Conservation (phyloP, 2,113 vertebrate genomes). For the Plestiodon gilberti region DNA sequence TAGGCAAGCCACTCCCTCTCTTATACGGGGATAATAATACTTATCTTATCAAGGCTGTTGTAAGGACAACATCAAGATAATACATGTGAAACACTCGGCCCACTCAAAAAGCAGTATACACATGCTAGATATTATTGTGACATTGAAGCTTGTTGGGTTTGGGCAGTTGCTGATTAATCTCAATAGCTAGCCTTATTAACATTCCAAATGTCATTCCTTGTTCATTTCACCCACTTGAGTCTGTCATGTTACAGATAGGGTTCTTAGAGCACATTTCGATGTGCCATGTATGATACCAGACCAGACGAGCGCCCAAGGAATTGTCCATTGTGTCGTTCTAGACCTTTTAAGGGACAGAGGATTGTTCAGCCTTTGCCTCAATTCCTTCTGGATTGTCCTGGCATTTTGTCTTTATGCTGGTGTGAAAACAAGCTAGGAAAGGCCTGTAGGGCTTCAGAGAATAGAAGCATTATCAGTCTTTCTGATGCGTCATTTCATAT, state of each 20-base stretch:
- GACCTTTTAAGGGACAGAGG: background rate
- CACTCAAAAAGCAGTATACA: no score
- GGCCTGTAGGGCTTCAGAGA: background rate
- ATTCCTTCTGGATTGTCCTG: background rate
- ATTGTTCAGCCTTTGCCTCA: constrained; percentile 20
- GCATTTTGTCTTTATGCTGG: background rate
- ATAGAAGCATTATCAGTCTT: background rate
- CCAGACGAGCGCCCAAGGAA: constrained; percentile 47
- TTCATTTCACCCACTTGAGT: constrained; percentile 49
- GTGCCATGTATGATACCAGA: constrained; percentile 31
- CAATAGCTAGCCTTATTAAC: constrained; percentile 23
- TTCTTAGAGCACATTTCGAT: constrained; percentile 47
- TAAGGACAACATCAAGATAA: no score
- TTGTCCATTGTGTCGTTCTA: constrained; percentile 9
- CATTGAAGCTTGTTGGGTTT: constrained; percentile 35
- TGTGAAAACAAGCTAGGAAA: constrained; percentile 6
- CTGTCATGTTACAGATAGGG: constrained; percentile 10
- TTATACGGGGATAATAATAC: no score
- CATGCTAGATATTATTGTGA: background rate
- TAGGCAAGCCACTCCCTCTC: no score
- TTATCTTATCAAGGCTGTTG: no score
- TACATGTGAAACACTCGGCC: no score
- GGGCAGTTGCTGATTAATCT: constrained; percentile 30
- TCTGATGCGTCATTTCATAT: background rate
- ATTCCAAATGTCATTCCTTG: constrained; percentile 49